These are phyloP conservation scores for Wasmannia auropunctata DNA, from an alignment of 1,140 invertebrate species.

Conservation along the genomic window DNA sequence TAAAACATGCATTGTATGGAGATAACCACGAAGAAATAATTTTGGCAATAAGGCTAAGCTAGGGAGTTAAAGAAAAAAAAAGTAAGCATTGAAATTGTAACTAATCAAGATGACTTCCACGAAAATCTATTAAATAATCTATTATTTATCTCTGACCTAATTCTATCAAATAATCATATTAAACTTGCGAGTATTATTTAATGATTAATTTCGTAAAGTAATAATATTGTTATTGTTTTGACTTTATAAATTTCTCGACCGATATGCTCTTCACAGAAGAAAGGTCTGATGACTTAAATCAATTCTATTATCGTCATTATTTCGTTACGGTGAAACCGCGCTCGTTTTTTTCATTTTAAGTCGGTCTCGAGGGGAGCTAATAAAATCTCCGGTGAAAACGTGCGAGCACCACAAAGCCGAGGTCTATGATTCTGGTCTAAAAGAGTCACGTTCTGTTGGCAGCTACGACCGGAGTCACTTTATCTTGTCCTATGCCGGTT, in stretches of 20 bases:
- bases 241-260: neutral
- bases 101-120: neutral
- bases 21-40: neutral
- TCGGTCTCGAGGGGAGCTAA: neutral
- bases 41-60: neutral
- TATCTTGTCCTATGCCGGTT: slow-evolving; percentile 43
- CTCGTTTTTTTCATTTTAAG: neutral
- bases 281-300: slow-evolving; percentile 3
- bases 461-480: slow-evolving; percentile 29
- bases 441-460: slow-evolving; percentile 25
- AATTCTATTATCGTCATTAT: neutral
- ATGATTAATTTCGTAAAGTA: neutral
- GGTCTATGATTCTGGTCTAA: slow-evolving; percentile 10
- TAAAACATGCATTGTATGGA: neutral
- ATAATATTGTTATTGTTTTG: neutral
- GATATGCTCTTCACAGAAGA: neutral
- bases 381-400: slow-evolving; percentile 24
- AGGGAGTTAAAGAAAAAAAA: neutral
- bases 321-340: neutral
- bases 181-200: neutral
- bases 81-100: neutral
- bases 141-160: too few species aligned
- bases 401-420: neutral
- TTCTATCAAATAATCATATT: too few species aligned
- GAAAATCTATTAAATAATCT: neutral